Evolutionary conservation across 2,797 vertebrate species (phyloP).

Genomic region (Rhynchotus rufescens): DNA sequence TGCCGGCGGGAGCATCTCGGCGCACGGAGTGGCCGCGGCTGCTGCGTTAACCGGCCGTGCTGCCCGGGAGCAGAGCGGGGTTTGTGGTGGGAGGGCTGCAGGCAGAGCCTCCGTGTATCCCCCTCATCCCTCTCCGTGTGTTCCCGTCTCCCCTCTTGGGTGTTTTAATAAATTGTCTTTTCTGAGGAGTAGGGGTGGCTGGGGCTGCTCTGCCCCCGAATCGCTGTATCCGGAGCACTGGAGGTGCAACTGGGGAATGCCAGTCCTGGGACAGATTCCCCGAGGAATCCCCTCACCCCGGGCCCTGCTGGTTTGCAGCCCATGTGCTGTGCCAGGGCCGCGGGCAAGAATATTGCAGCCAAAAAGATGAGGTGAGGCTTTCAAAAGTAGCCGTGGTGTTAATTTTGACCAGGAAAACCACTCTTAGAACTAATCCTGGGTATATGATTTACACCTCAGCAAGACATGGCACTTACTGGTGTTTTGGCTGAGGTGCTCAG

Average conservation of each 20-base stretch:
- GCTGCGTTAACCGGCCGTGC: background rate
- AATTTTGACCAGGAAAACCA: no score
- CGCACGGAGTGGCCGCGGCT: no score
- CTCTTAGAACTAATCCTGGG: background rate
- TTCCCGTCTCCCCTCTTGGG: background rate
- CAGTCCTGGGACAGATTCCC: no score
- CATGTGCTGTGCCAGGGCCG: background rate
- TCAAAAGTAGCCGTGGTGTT: background rate
- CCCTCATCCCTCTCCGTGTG: background rate
- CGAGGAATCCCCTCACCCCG: background rate
- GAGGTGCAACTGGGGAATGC: background rate
- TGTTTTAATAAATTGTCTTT: background rate
- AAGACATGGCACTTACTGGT: background rate
- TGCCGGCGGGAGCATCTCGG: no score
- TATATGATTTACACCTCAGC: background rate
- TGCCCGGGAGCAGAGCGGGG: background rate
- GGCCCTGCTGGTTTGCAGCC: background rate
- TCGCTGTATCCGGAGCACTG: background rate
- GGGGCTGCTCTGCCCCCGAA: background rate
- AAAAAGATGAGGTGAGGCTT: background rate
- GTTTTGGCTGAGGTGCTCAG: no score
- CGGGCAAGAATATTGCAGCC: background rate
- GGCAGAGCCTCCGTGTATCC: rapidly evolving
- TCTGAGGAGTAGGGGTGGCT: background rate
- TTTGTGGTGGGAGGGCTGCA: background rate